These are phyloP conservation scores for Cyclargus thomasi DNA, from an alignment of 1,140 invertebrate genomes.

Conservation along the genomic window DNA sequence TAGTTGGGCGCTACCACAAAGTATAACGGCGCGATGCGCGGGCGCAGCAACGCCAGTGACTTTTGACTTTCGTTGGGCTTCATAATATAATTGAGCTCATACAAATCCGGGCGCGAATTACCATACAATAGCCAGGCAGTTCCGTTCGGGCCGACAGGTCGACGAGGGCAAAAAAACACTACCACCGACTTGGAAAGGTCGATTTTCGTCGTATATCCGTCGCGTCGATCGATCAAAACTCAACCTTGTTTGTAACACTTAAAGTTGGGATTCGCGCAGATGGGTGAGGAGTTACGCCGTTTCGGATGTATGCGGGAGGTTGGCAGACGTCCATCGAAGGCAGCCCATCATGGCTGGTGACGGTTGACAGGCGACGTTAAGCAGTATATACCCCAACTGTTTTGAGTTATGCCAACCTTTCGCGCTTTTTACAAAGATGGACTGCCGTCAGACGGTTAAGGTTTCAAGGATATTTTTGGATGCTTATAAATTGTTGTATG, in stretches of 20 bases:
- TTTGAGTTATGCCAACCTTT: constrained; percentile 58
- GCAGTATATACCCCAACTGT: constrained; percentile 41
- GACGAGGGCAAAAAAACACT: constrained; percentile 70
- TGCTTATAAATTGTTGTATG: no score
- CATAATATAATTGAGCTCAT: constrained; percentile 72
- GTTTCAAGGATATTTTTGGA: neutral
- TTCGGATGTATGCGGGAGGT: constrained; percentile 33
- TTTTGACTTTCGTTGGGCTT: constrained; percentile 71
- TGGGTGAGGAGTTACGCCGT: constrained; percentile 24
- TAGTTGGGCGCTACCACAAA: neutral
- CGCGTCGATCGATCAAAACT: constrained; percentile 16
- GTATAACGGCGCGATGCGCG: constrained; percentile 2
- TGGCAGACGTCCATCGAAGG: constrained; percentile 68
- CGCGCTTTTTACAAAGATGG: constrained; percentile 41
- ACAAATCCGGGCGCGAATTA: constrained; percentile 70
- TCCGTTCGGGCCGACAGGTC: constrained; percentile 69
- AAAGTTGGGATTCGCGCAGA: constrained; percentile 22
- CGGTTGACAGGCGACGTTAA: constrained; percentile 66
- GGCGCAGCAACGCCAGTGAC: constrained; percentile 50
- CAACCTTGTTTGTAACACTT: constrained; percentile 24
- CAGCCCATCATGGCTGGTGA: constrained; percentile 65
- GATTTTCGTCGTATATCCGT: constrained; percentile 23
- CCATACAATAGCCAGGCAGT: constrained; percentile 70
- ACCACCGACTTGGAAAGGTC: constrained; percentile 39
- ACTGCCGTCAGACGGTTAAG: neutral